A percentile compares a stretch with the other conserved stretches of the same genome.
Evolutionary conservation across 2,888 invertebrate species (phyloP).

Genomic region (Drosophila multiciliata): DNA sequence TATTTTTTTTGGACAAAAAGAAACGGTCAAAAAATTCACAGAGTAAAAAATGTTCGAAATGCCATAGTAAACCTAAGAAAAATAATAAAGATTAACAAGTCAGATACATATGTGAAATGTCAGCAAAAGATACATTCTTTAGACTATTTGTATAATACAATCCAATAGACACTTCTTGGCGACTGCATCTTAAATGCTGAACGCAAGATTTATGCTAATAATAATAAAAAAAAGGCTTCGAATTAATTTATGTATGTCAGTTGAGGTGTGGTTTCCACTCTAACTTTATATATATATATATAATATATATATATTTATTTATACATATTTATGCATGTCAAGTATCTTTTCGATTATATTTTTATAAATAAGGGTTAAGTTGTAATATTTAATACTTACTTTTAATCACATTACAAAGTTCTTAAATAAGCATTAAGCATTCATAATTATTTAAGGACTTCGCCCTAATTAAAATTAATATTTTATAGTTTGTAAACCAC

Average conservation of each 20-base stretch:
- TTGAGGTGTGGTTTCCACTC: not conserved
- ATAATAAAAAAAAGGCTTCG: not conserved
- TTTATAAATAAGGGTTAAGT: not conserved
- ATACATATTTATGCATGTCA: not conserved
- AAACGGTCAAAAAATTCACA: slow-evolving; percentile 23
- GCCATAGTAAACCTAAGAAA: not conserved
- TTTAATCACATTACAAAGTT: slow-evolving; percentile 29
- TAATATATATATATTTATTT: not conserved
- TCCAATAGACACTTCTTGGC: not conserved
- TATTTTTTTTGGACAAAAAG: slow-evolving; percentile 26
- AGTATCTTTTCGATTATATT: not conserved
- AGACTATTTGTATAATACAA: not conserved
- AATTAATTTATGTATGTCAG: not conserved
- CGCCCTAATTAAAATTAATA: not conserved
- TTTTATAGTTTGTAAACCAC: not conserved
- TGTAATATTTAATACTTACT: not conserved
- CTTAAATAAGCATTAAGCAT: slow-evolving; percentile 48
- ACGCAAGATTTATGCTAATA: not conserved
- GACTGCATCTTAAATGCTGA: not conserved
- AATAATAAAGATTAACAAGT: slow-evolving; percentile 17
- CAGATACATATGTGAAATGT: not conserved
- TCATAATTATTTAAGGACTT: not conserved
- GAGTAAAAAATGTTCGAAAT: not conserved
- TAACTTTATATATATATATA: not conserved
- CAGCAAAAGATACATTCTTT: not conserved